A percentile compares a stretch with the other conserved stretches of the same genome.
Conservation (phyloP, 2,113 vertebrate species). For the Chinchilla lanigera region DNA sequence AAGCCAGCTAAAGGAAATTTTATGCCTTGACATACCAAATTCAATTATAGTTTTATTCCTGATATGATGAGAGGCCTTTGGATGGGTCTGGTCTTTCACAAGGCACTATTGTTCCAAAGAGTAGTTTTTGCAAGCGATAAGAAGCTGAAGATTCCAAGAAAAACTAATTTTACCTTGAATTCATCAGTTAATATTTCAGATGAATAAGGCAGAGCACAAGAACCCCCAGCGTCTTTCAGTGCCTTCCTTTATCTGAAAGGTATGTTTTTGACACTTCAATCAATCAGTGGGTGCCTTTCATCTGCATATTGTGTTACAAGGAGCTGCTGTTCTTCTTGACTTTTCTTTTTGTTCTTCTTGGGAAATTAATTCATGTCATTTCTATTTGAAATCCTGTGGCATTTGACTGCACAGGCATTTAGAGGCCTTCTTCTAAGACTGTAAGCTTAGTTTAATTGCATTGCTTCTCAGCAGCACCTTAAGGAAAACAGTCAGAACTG, state of each 20-base stretch:
- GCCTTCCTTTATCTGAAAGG: conserved; percentile 59
- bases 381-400: conserved; percentile 74
- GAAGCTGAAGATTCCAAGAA: not conserved
- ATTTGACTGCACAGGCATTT: conserved; percentile 65
- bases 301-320: conserved; percentile 66
- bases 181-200: conserved; percentile 46
- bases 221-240: not conserved
- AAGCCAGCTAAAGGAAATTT: not conserved
- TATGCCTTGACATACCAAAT: not conserved
- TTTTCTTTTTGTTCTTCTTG: conserved; percentile 73
- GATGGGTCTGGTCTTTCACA: not conserved
- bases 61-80: not conserved
- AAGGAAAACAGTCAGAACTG: not conserved
- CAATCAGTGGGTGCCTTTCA: conserved; percentile 62
- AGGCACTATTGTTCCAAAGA: not conserved
- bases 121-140: not conserved
- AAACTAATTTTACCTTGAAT: conserved; percentile 28
- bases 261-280: conserved; percentile 53
- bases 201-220: not conserved
- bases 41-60: not conserved
- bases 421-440: conserved; percentile 59
- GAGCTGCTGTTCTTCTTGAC: conserved; percentile 58
- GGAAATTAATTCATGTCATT: conserved; percentile 80
- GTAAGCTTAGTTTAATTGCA: conserved; percentile 47
- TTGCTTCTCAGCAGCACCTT: conserved; percentile 19